These are phyloP conservation scores for Triplophysa siluroides DNA, from an alignment of 2,113 vertebrate genomes.

Conservation along the genomic window DNA sequence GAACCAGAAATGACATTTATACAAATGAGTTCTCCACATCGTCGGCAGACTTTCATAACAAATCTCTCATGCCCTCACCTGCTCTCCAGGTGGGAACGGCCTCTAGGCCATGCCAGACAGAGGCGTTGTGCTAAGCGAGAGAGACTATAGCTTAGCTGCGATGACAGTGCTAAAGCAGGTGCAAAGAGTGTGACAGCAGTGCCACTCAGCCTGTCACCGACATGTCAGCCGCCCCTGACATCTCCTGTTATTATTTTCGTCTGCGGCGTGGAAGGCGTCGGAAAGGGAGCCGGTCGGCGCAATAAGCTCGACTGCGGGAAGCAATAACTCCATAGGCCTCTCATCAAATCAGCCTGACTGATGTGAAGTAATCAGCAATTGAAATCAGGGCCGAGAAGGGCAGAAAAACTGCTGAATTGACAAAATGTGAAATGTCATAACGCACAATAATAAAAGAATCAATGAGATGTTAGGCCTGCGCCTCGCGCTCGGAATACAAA, in stretches of 20 bases:
- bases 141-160: constrained; percentile 35
- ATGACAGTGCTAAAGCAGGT: constrained; percentile 45
- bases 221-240: constrained; percentile 21
- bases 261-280: not conserved
- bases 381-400: constrained; percentile 64
- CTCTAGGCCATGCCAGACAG: not conserved
- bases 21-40: too few species aligned
- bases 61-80: not conserved
- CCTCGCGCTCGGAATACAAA: constrained; percentile 41
- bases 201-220: constrained; percentile 42
- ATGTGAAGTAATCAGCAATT: constrained; percentile 73
- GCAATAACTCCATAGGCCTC: constrained; percentile 70
- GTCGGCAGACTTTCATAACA: not conserved
- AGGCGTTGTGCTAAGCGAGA: not conserved
- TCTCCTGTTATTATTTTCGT: constrained; percentile 46
- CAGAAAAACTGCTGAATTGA: constrained; percentile 67
- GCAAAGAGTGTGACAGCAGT: constrained; percentile 31
- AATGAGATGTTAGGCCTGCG: constrained; percentile 60
- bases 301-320: constrained; percentile 65
- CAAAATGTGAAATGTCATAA: constrained; percentile 74
- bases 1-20: too few species aligned
- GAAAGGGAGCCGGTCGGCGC: constrained; percentile 21
- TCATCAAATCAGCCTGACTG: constrained; percentile 71
- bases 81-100: not conserved
- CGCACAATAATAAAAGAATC: constrained; percentile 70